Evolutionary conservation across 2,888 invertebrate genomes (phyloP).

Genomic region (Physocephala rufipes): DNA sequence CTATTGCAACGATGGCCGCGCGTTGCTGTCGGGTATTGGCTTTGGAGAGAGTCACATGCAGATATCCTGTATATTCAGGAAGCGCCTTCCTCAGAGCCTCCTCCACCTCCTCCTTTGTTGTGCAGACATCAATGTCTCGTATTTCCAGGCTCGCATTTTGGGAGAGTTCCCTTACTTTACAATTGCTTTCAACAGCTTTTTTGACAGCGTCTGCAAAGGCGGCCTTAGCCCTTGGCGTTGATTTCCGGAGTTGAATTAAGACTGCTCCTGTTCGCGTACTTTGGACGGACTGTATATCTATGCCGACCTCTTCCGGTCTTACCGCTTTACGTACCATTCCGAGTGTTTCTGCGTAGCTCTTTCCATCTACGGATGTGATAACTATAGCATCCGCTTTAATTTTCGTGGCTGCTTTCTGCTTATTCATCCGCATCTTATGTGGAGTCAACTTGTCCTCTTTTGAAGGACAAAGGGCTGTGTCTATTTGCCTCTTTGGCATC

Average conservation of each 20-base stretch:
- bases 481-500: no score
- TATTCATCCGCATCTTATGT: not conserved
- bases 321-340: not conserved
- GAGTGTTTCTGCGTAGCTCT: not conserved
- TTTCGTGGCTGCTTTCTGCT: not conserved
- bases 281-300: not conserved
- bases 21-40: not conserved
- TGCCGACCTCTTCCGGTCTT: not conserved
- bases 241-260: not conserved
- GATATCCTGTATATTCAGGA: not conserved
- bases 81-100: not conserved
- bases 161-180: not conserved
- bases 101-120: not conserved
- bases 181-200: not conserved
- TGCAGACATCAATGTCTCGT: not conserved
- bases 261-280: not conserved
- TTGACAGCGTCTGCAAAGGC: not conserved
- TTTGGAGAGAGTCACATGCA: not conserved
- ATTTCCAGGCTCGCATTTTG: not conserved
- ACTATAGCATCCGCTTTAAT: not conserved
- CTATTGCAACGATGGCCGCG: not conserved
- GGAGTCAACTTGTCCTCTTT: no score
- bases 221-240: not conserved
- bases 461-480: no score
- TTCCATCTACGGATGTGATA: not conserved